Percentiles rank a stretch among this genome's conserved stretches.
These are phyloP conservation scores for Onychomys leucogaster DNA, from an alignment of 2,797 vertebrate genomes.

Conservation along the genomic window DNA sequence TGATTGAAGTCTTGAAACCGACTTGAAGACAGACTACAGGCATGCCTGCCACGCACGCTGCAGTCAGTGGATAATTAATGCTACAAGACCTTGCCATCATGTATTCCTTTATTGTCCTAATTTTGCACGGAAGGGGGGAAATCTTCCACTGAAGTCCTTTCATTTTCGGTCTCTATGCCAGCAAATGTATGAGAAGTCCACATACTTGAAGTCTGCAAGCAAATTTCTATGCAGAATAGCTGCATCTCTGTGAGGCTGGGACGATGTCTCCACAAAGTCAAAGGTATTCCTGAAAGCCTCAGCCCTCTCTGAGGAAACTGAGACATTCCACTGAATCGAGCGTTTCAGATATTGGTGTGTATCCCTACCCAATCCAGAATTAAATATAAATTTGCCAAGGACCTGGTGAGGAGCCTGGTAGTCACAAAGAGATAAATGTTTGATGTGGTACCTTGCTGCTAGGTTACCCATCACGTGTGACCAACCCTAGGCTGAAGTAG, in stretches of 20 bases:
- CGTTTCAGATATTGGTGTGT: neutral
- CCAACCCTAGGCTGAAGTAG: neutral
- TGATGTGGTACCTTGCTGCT: neutral
- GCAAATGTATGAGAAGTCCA: neutral
- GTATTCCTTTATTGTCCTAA: conserved; percentile 76
- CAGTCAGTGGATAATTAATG: conserved; percentile 83
- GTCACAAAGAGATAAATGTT: neutral
- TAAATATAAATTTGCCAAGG: neutral
- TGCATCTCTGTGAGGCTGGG: neutral
- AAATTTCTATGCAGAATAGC: neutral
- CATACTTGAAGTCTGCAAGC: neutral
- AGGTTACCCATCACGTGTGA: neutral
- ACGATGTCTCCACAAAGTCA: neutral
- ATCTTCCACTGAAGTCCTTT: conserved; percentile 15
- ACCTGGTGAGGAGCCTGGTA: neutral
- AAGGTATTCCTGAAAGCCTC: neutral
- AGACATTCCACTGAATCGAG: neutral
- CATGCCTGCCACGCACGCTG: conserved; percentile 68
- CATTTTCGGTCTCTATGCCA: neutral
- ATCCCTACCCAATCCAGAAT: neutral
- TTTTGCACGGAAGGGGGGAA: conserved; percentile 69
- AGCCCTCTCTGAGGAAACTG: neutral
- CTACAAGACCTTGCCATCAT: conserved; percentile 65
- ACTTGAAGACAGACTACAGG: conserved; percentile 75
- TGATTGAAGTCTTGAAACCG: conserved; percentile 85